Evolutionary conservation across 35 echinoderm and acorn worm genomes (phyloP).

Genomic region (Ptychodera flava): DNA sequence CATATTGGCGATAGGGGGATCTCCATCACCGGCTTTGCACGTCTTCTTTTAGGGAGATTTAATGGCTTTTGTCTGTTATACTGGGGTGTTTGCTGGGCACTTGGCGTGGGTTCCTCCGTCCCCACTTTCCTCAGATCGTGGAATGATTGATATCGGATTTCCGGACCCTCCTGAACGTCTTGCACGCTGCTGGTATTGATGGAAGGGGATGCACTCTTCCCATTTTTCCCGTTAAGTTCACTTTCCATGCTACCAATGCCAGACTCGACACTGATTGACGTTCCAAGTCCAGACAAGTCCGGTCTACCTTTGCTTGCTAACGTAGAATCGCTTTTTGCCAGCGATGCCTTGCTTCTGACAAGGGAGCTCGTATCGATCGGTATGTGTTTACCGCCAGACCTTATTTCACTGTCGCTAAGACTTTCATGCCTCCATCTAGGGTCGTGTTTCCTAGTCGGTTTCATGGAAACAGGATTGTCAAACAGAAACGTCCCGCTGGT

Average conservation of each 20-base stretch:
- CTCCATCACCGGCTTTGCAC: constrained; percentile 39
- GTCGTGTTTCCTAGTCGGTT: neutral
- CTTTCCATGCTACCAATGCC: neutral
- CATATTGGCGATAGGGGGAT: constrained; percentile 65
- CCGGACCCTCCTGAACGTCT: constrained; percentile 27
- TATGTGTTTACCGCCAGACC: constrained; percentile 3
- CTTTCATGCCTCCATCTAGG: constrained; percentile 39
- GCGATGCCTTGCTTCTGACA: neutral
- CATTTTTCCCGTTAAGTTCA: neutral
- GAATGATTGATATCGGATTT: constrained; percentile 63
- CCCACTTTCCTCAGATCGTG: constrained; percentile 72
- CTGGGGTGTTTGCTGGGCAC: neutral
- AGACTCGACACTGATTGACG: neutral
- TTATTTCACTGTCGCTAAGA: constrained; percentile 64
- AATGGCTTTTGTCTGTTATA: constrained; percentile 24
- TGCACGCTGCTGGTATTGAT: neutral
- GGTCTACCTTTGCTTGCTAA: constrained; percentile 14
- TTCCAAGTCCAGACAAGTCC: constrained; percentile 19
- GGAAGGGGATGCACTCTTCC: neutral
- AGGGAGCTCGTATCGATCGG: neutral
- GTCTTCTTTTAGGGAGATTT: constrained; percentile 21
- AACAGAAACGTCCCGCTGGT: neutral
- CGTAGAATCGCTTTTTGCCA: constrained; percentile 39
- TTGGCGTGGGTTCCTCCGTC: neutral
- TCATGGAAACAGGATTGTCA: neutral